Conservation (phyloP, 2,113 vertebrate genomes). For the Regulus satrapa region DNA sequence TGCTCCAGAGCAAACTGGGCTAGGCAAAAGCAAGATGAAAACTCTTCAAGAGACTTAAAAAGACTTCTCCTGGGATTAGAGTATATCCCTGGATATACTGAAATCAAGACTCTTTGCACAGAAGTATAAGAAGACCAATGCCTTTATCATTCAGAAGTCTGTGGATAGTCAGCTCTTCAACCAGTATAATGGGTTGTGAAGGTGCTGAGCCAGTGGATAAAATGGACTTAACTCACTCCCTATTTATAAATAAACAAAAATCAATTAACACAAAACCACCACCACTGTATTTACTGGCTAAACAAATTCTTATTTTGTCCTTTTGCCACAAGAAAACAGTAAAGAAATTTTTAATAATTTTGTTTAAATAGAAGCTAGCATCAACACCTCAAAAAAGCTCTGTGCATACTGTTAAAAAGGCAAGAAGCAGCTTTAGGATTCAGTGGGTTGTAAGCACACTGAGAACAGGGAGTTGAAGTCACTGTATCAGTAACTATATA, state of each 20-base stretch:
- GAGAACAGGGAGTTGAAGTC: neutral
- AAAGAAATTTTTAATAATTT: neutral
- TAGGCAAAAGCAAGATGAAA: neutral
- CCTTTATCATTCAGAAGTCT: neutral
- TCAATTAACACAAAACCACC: neutral
- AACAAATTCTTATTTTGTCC: neutral
- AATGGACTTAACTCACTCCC: neutral
- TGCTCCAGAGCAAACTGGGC: neutral
- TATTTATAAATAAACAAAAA: neutral
- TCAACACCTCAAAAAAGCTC: neutral
- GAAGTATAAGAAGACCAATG: neutral
- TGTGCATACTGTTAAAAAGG: neutral
- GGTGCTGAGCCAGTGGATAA: neutral
- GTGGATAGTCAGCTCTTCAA: neutral
- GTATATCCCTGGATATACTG: neutral
- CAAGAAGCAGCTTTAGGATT: neutral
- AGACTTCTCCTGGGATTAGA: neutral
- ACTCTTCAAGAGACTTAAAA: neutral
- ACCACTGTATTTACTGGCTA: neutral
- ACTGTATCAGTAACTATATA: neutral
- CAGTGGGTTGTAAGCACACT: neutral
- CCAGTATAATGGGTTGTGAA: neutral
- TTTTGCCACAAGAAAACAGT: neutral
- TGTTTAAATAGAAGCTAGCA: neutral
- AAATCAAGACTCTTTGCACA: neutral